phyloP scores from a whole-genome alignment of 2,797 vertebrate species.

The Oreochromis mossambicus region DNA sequence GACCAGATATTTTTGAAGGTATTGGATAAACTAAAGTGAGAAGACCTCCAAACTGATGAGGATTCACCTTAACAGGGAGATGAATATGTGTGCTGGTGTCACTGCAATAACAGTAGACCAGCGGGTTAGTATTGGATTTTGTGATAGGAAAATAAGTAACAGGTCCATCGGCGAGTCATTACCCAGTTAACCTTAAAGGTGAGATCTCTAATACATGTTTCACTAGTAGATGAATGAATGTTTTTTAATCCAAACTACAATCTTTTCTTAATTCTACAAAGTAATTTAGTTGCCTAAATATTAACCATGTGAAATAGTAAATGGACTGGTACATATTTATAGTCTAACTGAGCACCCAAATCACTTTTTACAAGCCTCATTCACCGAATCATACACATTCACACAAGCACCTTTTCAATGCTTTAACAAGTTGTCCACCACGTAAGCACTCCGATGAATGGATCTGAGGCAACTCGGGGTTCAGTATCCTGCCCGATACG shows the following conservation, averaged over 20 bases:
- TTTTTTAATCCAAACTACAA: neutral
- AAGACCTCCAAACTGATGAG: neutral
- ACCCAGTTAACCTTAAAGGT: neutral
- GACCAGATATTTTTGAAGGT: neutral
- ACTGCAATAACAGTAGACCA: neutral
- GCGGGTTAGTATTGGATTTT: neutral
- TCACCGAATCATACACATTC: neutral
- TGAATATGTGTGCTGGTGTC: neutral
- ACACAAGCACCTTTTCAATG: neutral
- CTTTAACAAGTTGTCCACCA: neutral
- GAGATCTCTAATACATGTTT: neutral
- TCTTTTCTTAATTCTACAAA: neutral
- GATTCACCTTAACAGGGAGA: neutral
- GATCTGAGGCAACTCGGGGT: neutral
- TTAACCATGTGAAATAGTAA: neutral
- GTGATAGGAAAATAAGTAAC: neutral
- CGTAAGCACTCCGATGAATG: neutral
- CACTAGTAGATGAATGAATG: neutral
- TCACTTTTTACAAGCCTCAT: neutral
- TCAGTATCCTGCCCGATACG: neutral
- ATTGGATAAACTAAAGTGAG: neutral
- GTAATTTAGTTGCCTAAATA: neutral
- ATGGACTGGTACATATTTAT: neutral
- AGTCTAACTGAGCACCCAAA: neutral
- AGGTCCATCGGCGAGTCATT: neutral